These are phyloP conservation scores for Mythimna loreyi DNA, from an alignment of 2,888 invertebrate genomes.

Conservation along the genomic window DNA sequence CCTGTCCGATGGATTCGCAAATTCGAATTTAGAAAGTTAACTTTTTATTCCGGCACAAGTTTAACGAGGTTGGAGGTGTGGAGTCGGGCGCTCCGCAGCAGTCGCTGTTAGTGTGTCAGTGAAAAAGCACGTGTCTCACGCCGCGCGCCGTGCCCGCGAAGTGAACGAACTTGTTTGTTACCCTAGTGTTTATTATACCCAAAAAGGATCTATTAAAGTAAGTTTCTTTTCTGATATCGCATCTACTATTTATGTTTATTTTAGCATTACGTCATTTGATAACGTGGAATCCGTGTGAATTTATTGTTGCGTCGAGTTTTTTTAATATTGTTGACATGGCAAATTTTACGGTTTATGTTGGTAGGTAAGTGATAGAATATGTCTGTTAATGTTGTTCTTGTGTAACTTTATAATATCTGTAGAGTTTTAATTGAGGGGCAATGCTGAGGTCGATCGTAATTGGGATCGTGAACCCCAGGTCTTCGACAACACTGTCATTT, in stretches of 20 bases:
- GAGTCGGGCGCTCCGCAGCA: slow-evolving; percentile 76
- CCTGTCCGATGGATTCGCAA: slow-evolving; percentile 78
- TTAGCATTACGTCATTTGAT: slow-evolving; percentile 28
- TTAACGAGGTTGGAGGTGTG: slow-evolving; percentile 78
- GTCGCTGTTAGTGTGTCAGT: slow-evolving; percentile 81
- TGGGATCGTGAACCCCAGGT: slow-evolving; percentile 51
- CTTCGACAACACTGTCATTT: slow-evolving; percentile 29
- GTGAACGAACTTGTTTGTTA: slow-evolving; percentile 60
- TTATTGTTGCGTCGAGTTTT: slow-evolving; percentile 48
- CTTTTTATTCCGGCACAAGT: slow-evolving; percentile 82
- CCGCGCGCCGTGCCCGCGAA: slow-evolving; percentile 43
- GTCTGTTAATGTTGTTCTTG: slow-evolving; percentile 24
- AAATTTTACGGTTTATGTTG: slow-evolving; percentile 32
- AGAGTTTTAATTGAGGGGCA: slow-evolving; percentile 48
- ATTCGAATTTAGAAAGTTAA: slow-evolving; percentile 88
- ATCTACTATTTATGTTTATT: slow-evolving; percentile 31
- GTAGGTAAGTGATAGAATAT: slow-evolving; percentile 28
- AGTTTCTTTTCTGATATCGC: slow-evolving; percentile 42
- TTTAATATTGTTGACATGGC: slow-evolving; percentile 66
- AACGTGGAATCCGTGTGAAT: slow-evolving; percentile 39
- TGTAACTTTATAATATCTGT: slow-evolving; percentile 22
- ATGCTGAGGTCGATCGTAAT: slow-evolving; percentile 64
- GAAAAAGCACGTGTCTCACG: slow-evolving; percentile 73
- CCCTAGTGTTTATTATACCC: slow-evolving; percentile 56
- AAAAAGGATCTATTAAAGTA: slow-evolving; percentile 62